These are phyloP conservation scores for Rhimphoctona megacephalus DNA, from an alignment of 2,888 invertebrate genomes.

Conservation along the genomic window DNA sequence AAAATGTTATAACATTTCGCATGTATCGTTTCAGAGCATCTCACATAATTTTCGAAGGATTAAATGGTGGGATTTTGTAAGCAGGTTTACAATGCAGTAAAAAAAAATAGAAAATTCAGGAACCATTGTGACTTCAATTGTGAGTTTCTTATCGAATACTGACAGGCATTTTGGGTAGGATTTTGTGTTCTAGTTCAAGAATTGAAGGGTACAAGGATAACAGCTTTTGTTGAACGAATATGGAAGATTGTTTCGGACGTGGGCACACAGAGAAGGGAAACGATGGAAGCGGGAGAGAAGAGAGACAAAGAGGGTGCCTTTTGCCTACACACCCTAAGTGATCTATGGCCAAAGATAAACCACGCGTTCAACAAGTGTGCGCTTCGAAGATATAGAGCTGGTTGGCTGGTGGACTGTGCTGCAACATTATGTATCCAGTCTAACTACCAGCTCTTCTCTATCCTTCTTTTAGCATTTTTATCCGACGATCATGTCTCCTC, in stretches of 20 bases:
- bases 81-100: background rate
- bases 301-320: slow-evolving; percentile 64
- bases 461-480: slow-evolving; percentile 37
- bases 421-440: slow-evolving; percentile 55
- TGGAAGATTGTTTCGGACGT: slow-evolving; percentile 47
- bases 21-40: too few species aligned
- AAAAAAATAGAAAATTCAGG: background rate
- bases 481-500: background rate
- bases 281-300: slow-evolving; percentile 39
- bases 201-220: slow-evolving; percentile 8
- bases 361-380: slow-evolving; percentile 85
- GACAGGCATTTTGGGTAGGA: slow-evolving; percentile 34
- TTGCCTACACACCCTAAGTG: slow-evolving; percentile 78
- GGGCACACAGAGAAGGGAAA: slow-evolving; percentile 49
- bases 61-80: background rate
- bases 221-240: slow-evolving; percentile 25
- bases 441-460: slow-evolving; percentile 51
- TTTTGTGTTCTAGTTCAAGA: slow-evolving; percentile 6
- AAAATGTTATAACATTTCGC: too few species aligned
- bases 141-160: slow-evolving; percentile 11
- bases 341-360: slow-evolving; percentile 84
- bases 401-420: slow-evolving; percentile 36
- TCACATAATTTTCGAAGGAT: background rate
- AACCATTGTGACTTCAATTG: background rate
- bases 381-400: slow-evolving; percentile 79